Conservation (phyloP, 1,140 invertebrate species). For the Manduca sexta region DNA sequence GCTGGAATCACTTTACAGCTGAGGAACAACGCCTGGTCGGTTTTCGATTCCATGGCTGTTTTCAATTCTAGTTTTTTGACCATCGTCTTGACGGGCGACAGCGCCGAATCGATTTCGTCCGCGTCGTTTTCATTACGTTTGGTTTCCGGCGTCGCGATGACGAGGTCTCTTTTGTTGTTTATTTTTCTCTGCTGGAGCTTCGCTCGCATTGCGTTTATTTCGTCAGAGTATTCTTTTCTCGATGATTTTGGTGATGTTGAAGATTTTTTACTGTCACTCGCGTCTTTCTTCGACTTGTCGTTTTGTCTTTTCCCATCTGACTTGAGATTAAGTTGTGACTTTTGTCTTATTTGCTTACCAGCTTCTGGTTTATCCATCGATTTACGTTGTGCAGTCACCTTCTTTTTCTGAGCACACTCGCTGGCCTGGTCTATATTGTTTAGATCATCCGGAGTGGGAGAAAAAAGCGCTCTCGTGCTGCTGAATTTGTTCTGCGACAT, state of each 20-base stretch:
- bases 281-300: conserved; percentile 60
- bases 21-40: conserved; percentile 51
- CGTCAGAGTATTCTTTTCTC: conserved; percentile 62
- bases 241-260: conserved; percentile 44
- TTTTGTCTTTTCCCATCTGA: conserved; percentile 46
- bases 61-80: conserved; percentile 70
- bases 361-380: conserved; percentile 44
- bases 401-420: conserved; percentile 72
- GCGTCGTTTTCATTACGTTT: conserved; percentile 51
- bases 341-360: conserved; percentile 59
- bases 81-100: conserved; percentile 67
- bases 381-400: conserved; percentile 45
- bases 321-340: conserved; percentile 56
- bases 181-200: conserved; percentile 67
- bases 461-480: conserved; percentile 67
- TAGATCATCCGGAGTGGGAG: conserved; percentile 74
- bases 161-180: conserved; percentile 54
- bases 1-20: conserved; percentile 66
- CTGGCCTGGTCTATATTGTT: conserved; percentile 68
- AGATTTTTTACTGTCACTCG: conserved; percentile 45
- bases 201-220: conserved; percentile 66
- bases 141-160: conserved; percentile 30
- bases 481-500: conserved; percentile 66
- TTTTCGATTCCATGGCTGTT: conserved; percentile 53
- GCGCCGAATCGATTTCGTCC: conserved; percentile 42